Evolutionary conservation across 2,113 vertebrate species (phyloP).

Genomic region (Philantomba maxwellii): DNA sequence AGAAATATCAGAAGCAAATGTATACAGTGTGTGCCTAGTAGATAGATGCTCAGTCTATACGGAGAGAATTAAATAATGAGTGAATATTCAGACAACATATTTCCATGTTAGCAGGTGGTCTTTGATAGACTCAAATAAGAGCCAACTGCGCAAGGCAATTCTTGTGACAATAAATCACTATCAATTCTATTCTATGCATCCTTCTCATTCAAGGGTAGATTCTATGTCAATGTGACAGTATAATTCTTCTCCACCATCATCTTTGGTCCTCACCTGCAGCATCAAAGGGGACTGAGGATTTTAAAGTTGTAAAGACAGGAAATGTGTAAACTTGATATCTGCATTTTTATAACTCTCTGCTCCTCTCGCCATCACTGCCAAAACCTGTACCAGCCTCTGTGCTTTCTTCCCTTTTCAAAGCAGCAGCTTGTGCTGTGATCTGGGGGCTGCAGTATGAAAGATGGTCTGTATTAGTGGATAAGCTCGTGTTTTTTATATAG

Average conservation of each 20-base stretch:
- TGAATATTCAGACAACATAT: background rate
- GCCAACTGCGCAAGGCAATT: background rate
- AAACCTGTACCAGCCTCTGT: background rate
- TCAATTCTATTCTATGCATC: background rate
- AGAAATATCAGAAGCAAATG: background rate
- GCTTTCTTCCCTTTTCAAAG: constrained; percentile 3
- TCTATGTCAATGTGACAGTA: background rate
- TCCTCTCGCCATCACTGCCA: background rate
- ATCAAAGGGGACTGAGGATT: background rate
- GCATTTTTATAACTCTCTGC: background rate
- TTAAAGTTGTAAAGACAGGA: background rate
- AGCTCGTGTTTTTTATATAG: constrained; percentile 5
- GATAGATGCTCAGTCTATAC: background rate
- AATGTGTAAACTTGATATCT: background rate
- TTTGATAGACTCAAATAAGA: constrained; percentile 45
- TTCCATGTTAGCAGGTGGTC: constrained; percentile 44
- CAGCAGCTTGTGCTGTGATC: background rate
- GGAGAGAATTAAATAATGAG: background rate
- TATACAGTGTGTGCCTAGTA: background rate
- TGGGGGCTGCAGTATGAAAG: background rate
- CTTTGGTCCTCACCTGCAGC: background rate
- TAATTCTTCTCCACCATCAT: background rate
- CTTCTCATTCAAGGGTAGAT: constrained; percentile 27
- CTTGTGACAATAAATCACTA: constrained; percentile 23
- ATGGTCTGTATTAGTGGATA: background rate